A percentile compares a stretch with the other conserved stretches of the same genome.
Conservation (phyloP, 2,797 vertebrate genomes). For the Acrossocheilus wenchowensis region DNA sequence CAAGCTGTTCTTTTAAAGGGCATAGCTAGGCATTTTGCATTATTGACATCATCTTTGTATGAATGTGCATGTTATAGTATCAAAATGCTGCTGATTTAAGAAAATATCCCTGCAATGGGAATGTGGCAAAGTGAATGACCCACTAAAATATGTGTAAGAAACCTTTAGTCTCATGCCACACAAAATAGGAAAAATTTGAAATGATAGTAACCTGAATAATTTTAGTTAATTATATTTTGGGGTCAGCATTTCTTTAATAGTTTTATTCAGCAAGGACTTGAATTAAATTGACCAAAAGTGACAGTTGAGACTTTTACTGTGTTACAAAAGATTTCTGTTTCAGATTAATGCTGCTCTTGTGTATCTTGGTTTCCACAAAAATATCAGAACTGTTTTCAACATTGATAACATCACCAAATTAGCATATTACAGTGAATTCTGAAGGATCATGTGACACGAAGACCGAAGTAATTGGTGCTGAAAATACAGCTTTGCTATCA, state of each 20-base stretch:
- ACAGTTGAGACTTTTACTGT: neutral
- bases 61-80: neutral
- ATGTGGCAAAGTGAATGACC: neutral
- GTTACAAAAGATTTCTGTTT: neutral
- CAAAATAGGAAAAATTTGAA: neutral
- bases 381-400: neutral
- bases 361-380: neutral
- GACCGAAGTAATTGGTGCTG: neutral
- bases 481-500: neutral
- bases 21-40: conserved; percentile 9
- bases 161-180: neutral
- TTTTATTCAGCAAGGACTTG: neutral
- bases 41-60: conserved; percentile 36
- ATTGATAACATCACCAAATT: neutral
- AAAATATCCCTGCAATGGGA: neutral
- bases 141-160: neutral
- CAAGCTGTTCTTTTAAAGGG: conserved; percentile 38
- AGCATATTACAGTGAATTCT: neutral
- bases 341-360: neutral
- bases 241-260: neutral
- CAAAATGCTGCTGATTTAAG: neutral
- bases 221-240: neutral
- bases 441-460: neutral
- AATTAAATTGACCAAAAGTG: neutral
- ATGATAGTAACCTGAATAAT: neutral